Conservation (phyloP, 2,113 vertebrate species). For the Labrus mixtus region DNA sequence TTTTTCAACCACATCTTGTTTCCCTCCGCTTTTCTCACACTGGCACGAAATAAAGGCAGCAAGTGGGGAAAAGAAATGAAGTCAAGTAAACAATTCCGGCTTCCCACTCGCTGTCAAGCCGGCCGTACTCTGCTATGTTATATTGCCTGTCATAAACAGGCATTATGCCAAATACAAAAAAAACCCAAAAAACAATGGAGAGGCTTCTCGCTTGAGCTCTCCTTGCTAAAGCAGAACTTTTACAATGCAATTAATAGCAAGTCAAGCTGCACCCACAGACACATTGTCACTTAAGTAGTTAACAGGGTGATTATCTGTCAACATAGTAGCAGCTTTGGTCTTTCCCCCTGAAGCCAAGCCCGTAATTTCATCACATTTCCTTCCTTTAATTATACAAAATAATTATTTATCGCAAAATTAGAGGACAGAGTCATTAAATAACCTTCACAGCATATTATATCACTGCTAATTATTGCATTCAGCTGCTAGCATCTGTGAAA, state of each 20-base stretch:
- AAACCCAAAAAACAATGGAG: constrained; percentile 70
- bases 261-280: constrained; percentile 51
- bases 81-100: constrained; percentile 87
- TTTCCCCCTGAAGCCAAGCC: constrained; percentile 53
- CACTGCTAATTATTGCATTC: constrained; percentile 67
- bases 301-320: constrained; percentile 63
- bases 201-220: constrained; percentile 61
- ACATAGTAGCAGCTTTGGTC: constrained; percentile 54
- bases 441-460: constrained; percentile 74
- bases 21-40: constrained; percentile 78
- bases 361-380: constrained; percentile 62
- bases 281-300: constrained; percentile 56
- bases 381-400: constrained; percentile 68
- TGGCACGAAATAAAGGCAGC: constrained; percentile 82
- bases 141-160: constrained; percentile 83
- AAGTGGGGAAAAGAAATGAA: constrained; percentile 83
- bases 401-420: constrained; percentile 70
- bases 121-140: constrained; percentile 79
- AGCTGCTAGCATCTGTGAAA: constrained; percentile 71
- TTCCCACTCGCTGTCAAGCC: constrained; percentile 85
- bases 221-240: constrained; percentile 70
- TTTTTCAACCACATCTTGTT: constrained; percentile 84
- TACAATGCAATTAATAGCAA: constrained; percentile 75
- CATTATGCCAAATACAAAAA: constrained; percentile 75
- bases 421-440: constrained; percentile 74